A percentile compares a stretch with the other conserved stretches of the same genome.
Evolutionary conservation across 2,797 vertebrate species (phyloP).

Genomic region (Manis crassicaudata): DNA sequence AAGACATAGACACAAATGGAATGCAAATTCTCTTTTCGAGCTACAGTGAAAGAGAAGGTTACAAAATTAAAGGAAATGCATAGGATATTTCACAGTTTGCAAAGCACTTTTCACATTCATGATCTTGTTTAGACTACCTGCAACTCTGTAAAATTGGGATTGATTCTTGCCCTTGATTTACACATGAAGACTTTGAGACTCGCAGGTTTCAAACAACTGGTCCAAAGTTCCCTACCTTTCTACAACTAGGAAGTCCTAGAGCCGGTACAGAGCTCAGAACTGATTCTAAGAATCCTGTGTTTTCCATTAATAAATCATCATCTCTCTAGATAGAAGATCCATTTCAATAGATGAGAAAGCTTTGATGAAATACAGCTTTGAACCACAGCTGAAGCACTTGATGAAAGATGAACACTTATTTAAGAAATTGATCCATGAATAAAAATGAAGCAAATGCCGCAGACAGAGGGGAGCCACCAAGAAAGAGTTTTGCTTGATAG

Average conservation of each 20-base stretch:
- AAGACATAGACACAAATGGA: neutral
- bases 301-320: neutral
- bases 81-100: neutral
- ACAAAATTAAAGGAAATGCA: neutral
- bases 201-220: neutral
- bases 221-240: neutral
- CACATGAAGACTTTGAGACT: neutral
- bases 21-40: conserved; percentile 27
- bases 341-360: neutral
- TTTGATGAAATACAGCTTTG: neutral
- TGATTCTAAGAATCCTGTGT: neutral
- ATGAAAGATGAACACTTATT: neutral
- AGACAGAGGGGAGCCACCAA: neutral
- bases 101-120: neutral
- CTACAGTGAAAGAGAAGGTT: neutral
- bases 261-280: neutral
- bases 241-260: neutral
- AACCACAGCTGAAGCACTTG: neutral
- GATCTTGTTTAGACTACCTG: neutral
- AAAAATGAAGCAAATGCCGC: neutral
- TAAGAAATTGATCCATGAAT: neutral
- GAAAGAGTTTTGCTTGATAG: neutral
- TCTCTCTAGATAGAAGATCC: neutral
- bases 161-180: neutral
- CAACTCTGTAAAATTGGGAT: neutral